phyloP scores from a whole-genome alignment of 2,888 invertebrate species.

The Serripes groenlandicus region DNA sequence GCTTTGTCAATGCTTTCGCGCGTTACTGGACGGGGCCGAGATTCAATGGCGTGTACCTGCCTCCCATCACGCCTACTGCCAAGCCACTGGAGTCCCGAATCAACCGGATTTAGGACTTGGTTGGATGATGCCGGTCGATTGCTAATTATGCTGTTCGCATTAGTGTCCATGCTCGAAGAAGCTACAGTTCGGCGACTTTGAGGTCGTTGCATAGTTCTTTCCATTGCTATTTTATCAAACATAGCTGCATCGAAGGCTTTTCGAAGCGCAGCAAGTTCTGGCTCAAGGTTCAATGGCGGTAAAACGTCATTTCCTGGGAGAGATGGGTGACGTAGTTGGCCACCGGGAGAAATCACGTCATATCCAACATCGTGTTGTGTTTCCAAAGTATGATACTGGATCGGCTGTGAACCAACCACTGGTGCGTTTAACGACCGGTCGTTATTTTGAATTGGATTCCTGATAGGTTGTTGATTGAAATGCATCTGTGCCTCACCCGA shows the following conservation, averaged over 20 bases:
- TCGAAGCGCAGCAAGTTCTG: conserved; percentile 15
- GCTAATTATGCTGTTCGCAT: neutral
- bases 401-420: neutral
- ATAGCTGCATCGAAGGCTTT: conserved; percentile 19
- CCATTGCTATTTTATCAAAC: conserved; percentile 21
- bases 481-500: neutral
- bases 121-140: neutral
- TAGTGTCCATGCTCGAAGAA: too few relatives aligned
- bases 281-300: conserved; percentile 2
- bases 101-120: neutral
- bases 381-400: neutral
- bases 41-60: neutral
- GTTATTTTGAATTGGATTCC: neutral
- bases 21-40: neutral
- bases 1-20: neutral
- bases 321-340: neutral
- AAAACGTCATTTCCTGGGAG: neutral
- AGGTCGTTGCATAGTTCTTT: neutral
- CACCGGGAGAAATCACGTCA: neutral
- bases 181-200: neutral
- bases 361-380: neutral
- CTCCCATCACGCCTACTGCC: neutral
- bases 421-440: neutral
- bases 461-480: neutral
- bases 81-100: neutral